Evolutionary conservation across 2,888 invertebrate species (phyloP), one percentile per base, ranked within the genome.

Genomic region (Brachypalpus laphriformis): DNA sequence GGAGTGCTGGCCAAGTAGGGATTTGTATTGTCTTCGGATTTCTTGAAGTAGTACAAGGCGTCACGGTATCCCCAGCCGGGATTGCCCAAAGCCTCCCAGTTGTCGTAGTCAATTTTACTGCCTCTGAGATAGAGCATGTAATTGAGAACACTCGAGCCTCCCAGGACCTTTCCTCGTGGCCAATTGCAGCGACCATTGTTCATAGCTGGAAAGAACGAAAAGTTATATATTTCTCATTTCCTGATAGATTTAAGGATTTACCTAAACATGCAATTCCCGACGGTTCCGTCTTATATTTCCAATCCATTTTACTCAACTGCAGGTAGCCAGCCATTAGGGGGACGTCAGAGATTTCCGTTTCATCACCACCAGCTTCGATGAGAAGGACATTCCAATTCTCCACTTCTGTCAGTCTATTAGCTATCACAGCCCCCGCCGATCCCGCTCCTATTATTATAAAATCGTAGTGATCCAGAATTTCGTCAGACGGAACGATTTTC

Each of bases 201-300:
- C 97, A 97, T 97, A 4, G 96, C 97, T 97, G 92, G 1, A 59
- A 47, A 22, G 42, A 65, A 16, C 20, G 40, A 25, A n/a, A 18
- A 34, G 3, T 25, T 3, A 25, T 5, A 25, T 7, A 16, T n/a
- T 25, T 8, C 1, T 42, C 1, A n/a, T n/a, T n/a, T 9, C 5
- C 0, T n/a, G n/a, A n/a, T n/a, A n/a, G n/a, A 16, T 31, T 56
- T 37, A 31, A n/a, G 8, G 28, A 82, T 89, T 90, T 92, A 97
- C 97, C 97, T 89, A 97, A 93, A 90, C 97, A 97, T 14, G 95
- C 94, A 4, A 94, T 95, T 47, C 95, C 95, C 88, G 97, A 96
- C 0, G 98, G 97, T 90, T 98, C 98, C 1, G 97, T 97, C 92
- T 98, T 98, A 91, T 97, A 98, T 89, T 97, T 95, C 98, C 98